These are phyloP conservation scores for Sebastes reedi DNA, from an alignment of 2,797 vertebrate species.

Conservation along the genomic window DNA sequence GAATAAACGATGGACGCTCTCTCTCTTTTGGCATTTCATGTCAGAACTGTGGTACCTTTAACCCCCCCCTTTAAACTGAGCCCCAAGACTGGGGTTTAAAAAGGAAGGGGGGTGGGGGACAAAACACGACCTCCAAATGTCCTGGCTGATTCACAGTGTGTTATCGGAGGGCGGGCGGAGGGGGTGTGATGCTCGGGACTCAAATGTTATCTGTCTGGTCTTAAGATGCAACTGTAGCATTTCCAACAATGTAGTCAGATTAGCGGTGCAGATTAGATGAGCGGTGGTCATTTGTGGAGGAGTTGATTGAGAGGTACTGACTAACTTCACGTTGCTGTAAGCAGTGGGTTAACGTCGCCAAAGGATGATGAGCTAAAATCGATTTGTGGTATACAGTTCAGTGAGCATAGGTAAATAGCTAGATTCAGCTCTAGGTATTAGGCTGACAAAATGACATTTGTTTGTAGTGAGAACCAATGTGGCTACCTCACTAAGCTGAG, in stretches of 20 bases:
- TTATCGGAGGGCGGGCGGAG: slow-evolving; percentile 41
- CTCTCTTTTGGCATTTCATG: slow-evolving; percentile 69
- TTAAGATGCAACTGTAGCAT: slow-evolving; percentile 85
- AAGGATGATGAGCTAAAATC: slow-evolving; percentile 69
- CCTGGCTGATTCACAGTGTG: slow-evolving; percentile 78
- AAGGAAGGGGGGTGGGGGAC: slow-evolving; percentile 18
- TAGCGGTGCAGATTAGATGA: slow-evolving; percentile 76
- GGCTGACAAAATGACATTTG: slow-evolving; percentile 85
- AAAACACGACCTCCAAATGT: slow-evolving; percentile 71
- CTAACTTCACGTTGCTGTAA: slow-evolving; percentile 79
- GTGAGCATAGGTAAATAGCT: slow-evolving; percentile 70
- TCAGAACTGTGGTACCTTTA: slow-evolving; percentile 69
- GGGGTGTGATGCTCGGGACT: slow-evolving; percentile 58
- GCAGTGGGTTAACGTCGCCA: slow-evolving; percentile 75
- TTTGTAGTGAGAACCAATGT: slow-evolving; percentile 97
- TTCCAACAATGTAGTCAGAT: slow-evolving; percentile 83
- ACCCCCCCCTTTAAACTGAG: slow-evolving; percentile 57
- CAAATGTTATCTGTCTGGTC: slow-evolving; percentile 73
- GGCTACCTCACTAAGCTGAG: slow-evolving; percentile 99
- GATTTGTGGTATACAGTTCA: slow-evolving; percentile 79
- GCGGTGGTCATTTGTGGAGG: slow-evolving; percentile 64
- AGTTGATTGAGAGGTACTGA: slow-evolving; percentile 62
- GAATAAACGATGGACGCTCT: slow-evolving; percentile 60
- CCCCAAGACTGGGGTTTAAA: slow-evolving; percentile 47
- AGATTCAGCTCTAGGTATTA: slow-evolving; percentile 74